Conservation (phyloP, 2,797 vertebrate genomes). For the Ctenopoma kingsleyae region DNA sequence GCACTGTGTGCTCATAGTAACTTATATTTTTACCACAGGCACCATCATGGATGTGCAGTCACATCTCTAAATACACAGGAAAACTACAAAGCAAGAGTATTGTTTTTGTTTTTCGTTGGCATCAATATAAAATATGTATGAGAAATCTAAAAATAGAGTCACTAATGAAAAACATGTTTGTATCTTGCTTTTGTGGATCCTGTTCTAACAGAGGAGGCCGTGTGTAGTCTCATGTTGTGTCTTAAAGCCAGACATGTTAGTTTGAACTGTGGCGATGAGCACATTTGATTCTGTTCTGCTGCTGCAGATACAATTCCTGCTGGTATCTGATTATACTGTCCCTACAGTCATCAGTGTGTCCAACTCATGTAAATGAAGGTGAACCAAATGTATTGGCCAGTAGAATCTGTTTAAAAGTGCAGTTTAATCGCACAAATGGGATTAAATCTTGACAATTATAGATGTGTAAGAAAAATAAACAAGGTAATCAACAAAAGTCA, state of each 20-base stretch:
- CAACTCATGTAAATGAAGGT: background rate
- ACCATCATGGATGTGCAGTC: background rate
- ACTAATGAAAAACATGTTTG: constrained; percentile 9
- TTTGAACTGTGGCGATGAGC: constrained; percentile 1
- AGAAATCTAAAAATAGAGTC: constrained; percentile 16
- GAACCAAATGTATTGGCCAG: background rate
- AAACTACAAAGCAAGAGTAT: background rate
- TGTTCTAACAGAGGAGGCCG: constrained; percentile 6
- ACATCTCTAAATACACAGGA: background rate
- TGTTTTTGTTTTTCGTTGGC: constrained; percentile 6
- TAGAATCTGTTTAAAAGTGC: background rate
- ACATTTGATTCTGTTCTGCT: background rate
- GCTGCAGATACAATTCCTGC: background rate
- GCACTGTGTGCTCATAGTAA: background rate
- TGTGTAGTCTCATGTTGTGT: constrained; percentile 6
- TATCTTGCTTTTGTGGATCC: constrained; percentile 15
- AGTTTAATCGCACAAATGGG: background rate
- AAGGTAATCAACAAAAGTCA: background rate
- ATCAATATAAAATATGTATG: background rate
- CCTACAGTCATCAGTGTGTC: background rate
- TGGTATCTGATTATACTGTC: constrained; percentile 4
- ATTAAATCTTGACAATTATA: background rate
- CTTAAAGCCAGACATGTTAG: constrained; percentile 16
- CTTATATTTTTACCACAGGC: background rate
- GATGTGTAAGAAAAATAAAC: background rate